Percentiles rank a stretch among this genome's conserved stretches.
These are phyloP conservation scores for Trichonephila inaurata DNA, from an alignment of 1,140 invertebrate genomes.

Conservation along the genomic window DNA sequence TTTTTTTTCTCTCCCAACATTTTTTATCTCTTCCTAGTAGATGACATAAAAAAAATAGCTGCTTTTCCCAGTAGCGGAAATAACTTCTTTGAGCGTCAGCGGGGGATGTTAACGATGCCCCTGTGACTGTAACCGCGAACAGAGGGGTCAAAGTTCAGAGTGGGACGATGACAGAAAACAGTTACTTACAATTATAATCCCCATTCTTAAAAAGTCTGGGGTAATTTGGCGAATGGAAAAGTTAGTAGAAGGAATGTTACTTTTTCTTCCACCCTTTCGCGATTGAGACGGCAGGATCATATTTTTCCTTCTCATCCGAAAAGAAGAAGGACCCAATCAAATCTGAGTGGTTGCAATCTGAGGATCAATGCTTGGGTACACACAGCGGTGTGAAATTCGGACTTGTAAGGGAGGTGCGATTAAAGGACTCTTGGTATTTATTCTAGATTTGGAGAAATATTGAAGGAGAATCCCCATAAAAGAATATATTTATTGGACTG, in stretches of 20 bases:
- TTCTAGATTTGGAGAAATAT: too few relatives aligned
- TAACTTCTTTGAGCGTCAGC: background rate
- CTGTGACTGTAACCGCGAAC: conserved; percentile 19
- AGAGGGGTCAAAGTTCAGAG: conserved; percentile 31
- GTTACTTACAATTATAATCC: conserved; percentile 61
- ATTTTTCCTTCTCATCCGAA: background rate
- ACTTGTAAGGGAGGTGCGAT: too few relatives aligned
- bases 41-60: conserved; percentile 6
- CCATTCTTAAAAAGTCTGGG: background rate
- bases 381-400: too few relatives aligned
- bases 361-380: background rate
- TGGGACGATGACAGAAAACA: conserved; percentile 43
- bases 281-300: background rate
- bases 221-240: conserved; percentile 31
- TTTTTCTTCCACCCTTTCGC: background rate
- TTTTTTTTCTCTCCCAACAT: background rate
- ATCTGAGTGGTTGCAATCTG: background rate
- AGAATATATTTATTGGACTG: too few relatives aligned
- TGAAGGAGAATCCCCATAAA: too few relatives aligned
- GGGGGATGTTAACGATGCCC: conserved; percentile 12
- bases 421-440: too few relatives aligned
- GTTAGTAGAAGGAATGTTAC: background rate
- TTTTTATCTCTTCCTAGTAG: background rate
- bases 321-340: background rate
- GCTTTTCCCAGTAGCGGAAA: conserved; percentile 7